These are phyloP conservation scores for Oophaga sylvatica DNA, from an alignment of 2,797 vertebrate species.

Conservation along the genomic window DNA sequence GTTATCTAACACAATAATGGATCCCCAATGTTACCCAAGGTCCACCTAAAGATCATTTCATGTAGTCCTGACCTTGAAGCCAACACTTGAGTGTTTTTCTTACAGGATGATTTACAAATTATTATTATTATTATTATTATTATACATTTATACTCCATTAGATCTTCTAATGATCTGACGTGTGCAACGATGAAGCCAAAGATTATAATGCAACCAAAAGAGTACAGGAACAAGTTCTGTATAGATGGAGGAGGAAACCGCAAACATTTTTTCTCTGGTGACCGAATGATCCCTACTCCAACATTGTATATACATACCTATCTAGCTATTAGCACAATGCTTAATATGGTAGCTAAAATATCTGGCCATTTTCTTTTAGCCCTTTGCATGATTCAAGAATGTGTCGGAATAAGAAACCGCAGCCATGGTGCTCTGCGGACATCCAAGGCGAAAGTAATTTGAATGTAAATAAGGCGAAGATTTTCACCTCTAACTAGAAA, in stretches of 20 bases:
- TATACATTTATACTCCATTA: too few species aligned
- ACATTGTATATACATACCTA: too few species aligned
- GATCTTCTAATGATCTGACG: not conserved
- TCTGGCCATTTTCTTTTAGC: not conserved
- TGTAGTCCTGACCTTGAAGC: not conserved
- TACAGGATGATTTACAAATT: not conserved
- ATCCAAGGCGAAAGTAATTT: conserved; percentile 13
- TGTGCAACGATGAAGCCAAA: too few species aligned
- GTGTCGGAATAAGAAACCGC: not conserved
- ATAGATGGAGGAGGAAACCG: too few species aligned
- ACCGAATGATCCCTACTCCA: too few species aligned
- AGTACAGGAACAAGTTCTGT: too few species aligned
- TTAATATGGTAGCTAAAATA: too few species aligned
- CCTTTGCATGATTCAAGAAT: not conserved
- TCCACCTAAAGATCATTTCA: not conserved
- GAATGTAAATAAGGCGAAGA: conserved; percentile 35
- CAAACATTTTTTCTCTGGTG: too few species aligned
- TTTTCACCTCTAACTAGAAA: conserved; percentile 30
- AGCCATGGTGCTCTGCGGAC: not conserved
- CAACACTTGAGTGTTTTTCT: not conserved
- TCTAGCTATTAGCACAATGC: too few species aligned
- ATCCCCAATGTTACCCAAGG: not conserved
- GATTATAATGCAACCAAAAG: too few species aligned
- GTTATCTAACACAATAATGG: not conserved
- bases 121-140: too few species aligned